Evolutionary conservation across 2,113 vertebrate genomes (phyloP), one percentile per base, ranked within the genome.

Genomic region (Phainopepla nitens): DNA sequence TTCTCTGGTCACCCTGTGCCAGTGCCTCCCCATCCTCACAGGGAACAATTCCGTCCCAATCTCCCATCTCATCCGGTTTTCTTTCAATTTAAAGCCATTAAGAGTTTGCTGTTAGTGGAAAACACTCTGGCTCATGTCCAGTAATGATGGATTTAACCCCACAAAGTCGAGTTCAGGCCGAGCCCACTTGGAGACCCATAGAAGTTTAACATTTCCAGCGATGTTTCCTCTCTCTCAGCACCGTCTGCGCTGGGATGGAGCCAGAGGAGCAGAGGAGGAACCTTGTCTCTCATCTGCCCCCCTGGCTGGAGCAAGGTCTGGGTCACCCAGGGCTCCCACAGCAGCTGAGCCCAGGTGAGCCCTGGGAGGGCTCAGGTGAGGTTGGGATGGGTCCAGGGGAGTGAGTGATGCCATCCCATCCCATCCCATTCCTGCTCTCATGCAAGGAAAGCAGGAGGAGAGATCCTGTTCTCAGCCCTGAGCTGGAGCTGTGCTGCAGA

Each of bases 251-350:
- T 3, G 31, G 61, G 86, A 78, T 1, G 4, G 86, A 81, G 49
- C 54, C 0, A 0, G 42, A 6, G 13, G 31, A 29, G 68, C 28
- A 25, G 68, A 70, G 49, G 51, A 56, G 15, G 0, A 23, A 57
- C 25, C 21, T 50, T 72, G 28, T 39, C 35, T 49, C 35, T 8
- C 6, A 3, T 17, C 47, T 41, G 31, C 14, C 15, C 33, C 6
- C 1, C 0, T 1, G 2, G 51, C 33, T 22, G 21, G 50, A 61
- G 22, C 25, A 16, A 41, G 47, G 33, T 2, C 0, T 0, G 51
- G 27, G 3, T 45, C n/a, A 61, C 20, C 28, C 69, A 14, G 15
- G n/a, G 57, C 11, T 83, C n/a, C n/a, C 33, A 10, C 8, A 3
- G 15, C 33, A 42, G 17, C 45, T 11, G 69, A 45, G 56, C 13